These are phyloP conservation scores for Halocynthia roretzi DNA, from an alignment of 23 tunicate species.

Conservation along the genomic window DNA sequence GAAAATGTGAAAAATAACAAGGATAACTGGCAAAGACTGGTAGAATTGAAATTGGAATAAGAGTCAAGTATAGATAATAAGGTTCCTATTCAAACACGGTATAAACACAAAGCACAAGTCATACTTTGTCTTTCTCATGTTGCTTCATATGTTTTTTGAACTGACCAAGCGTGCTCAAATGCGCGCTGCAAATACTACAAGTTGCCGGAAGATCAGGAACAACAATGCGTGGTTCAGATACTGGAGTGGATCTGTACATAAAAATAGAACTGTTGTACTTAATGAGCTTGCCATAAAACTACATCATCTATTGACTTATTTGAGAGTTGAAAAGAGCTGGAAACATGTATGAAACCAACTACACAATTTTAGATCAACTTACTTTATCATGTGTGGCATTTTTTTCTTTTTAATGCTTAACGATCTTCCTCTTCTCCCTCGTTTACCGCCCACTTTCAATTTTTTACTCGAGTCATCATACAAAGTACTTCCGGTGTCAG, in stretches of 20 bases:
- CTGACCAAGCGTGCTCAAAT: conserved; percentile 24
- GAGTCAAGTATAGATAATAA: background rate
- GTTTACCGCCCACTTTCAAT: background rate
- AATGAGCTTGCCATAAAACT: too few species aligned
- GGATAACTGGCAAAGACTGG: background rate
- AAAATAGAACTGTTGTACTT: background rate
- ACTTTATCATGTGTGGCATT: conserved; percentile 25
- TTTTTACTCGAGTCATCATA: background rate
- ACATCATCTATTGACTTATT: too few species aligned
- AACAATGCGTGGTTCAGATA: background rate
- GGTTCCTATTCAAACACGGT: background rate
- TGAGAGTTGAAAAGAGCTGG: background rate
- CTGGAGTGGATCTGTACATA: background rate
- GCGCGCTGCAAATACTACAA: conserved; percentile 45
- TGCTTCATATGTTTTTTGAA: conserved; percentile 68
- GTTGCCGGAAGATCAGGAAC: conserved; percentile 29
- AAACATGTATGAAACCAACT: too few species aligned
- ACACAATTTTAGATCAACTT: background rate
- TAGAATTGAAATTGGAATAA: background rate
- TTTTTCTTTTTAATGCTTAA: conserved; percentile 5
- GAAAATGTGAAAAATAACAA: too few species aligned
- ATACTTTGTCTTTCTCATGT: conserved; percentile 76
- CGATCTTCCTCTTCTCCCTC: background rate
- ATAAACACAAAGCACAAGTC: background rate
- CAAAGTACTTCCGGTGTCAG: too few species aligned